Percentiles rank a stretch among this genome's conserved stretches.
phyloP scores from a whole-genome alignment of 1,140 invertebrate genomes.

The Drusus annulatus region DNA sequence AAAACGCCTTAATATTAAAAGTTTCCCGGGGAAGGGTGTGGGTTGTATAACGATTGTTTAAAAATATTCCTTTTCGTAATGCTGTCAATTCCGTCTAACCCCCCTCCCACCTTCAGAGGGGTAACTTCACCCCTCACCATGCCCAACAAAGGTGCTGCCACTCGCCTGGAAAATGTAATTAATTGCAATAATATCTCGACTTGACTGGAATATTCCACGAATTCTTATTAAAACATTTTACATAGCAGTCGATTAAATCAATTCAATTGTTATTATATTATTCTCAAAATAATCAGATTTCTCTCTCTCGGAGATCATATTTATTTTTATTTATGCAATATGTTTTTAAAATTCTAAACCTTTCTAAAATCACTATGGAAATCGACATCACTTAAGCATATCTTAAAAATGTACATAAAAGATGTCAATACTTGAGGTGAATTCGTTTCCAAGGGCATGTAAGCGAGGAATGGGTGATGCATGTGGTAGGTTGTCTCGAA shows the following conservation, averaged over 20 bases:
- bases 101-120: not conserved
- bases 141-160: constrained; percentile 7
- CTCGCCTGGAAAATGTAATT: constrained; percentile 26
- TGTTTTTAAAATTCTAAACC: no score
- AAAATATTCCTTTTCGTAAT: constrained; percentile 17
- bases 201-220: not conserved
- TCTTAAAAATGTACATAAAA: no score
- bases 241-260: constrained; percentile 29
- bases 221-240: constrained; percentile 19
- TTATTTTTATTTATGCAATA: no score
- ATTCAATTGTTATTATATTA: constrained; percentile 16
- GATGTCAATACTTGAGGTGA: no score
- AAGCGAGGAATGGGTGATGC: no score
- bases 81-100: constrained; percentile 22
- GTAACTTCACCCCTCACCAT: not conserved
- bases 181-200: constrained; percentile 36
- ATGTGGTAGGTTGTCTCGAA: no score
- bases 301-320: not conserved
- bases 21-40: not conserved
- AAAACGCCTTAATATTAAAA: constrained; percentile 12
- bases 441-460: no score
- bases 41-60: constrained; percentile 17
- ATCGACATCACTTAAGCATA: no score
- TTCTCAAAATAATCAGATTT: not conserved
- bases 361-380: no score